Percentiles rank a stretch among this genome's conserved stretches.
These are phyloP conservation scores for Clistopyga incitator DNA, from an alignment of 2,888 invertebrate species.

Conservation along the genomic window DNA sequence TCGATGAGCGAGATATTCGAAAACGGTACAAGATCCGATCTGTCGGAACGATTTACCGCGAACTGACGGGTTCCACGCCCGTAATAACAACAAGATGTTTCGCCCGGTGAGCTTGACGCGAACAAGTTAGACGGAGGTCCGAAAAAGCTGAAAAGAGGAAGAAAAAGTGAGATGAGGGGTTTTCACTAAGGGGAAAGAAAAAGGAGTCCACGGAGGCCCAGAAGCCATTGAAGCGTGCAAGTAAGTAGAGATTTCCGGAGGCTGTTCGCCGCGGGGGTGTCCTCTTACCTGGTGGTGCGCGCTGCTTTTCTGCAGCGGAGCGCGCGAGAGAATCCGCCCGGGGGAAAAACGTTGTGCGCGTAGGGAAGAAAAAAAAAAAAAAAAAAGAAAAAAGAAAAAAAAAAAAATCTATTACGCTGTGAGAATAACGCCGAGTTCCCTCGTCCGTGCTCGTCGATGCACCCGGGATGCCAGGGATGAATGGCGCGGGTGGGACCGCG, in stretches of 20 bases:
- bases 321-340: constrained; percentile 47
- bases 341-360: background rate
- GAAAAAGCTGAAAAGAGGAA: constrained; percentile 54
- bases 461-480: constrained; percentile 73
- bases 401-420: constrained; percentile 73
- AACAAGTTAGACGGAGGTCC: constrained; percentile 43
- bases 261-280: constrained; percentile 79
- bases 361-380: no score
- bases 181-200: constrained; percentile 62
- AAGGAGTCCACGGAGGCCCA: constrained; percentile 67
- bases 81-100: constrained; percentile 71
- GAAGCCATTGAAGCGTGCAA: constrained; percentile 80
- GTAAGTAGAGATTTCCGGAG: constrained; percentile 84
- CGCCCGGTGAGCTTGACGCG: background rate
- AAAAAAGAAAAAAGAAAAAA: no score
- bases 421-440: constrained; percentile 29
- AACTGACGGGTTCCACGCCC: constrained; percentile 69
- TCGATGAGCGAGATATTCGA: constrained; percentile 24
- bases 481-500: constrained; percentile 72
- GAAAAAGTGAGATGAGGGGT: constrained; percentile 41
- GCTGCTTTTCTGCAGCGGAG: constrained; percentile 15
- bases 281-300: constrained; percentile 77
- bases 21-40: constrained; percentile 74
- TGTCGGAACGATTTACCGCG: constrained; percentile 78
- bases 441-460: constrained; percentile 40